Evolutionary conservation across 2,113 vertebrate species (phyloP), one percentile per base, ranked within the genome.

Genomic region (Scomber scombrus): DNA sequence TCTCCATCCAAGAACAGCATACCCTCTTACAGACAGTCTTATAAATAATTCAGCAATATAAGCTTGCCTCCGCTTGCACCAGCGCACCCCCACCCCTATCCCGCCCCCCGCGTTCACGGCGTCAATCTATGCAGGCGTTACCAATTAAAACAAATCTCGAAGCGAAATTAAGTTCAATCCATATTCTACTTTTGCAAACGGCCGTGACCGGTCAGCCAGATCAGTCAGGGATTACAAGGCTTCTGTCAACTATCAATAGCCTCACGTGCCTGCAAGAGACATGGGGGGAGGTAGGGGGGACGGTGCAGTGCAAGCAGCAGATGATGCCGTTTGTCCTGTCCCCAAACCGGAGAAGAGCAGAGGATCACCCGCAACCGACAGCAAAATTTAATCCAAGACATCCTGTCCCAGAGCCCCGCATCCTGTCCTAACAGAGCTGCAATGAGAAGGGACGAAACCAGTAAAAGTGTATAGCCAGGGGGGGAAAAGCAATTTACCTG

Each of bases 41-140:
- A 92, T 94, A 89, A 93, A 95, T 94, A 93, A 95, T 95, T 94
- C 92, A 95, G 71, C 73, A 81, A 85, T 86, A 87, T 87, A 90
- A 87, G 90, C 91, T 91, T 84, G 90, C 84, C 87, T 91, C 74
- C 79, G 89, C 87, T 72, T 29, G 83, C 86, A 31, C 72, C 3
- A 78, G 4, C 67, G 9, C 56, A 45, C 13, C 14, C 21, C 10
- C 70, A 18, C 46, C 16, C 31, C 9, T 15, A 7, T 11, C n/a
- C 65, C 8, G 19, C 2, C 14, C 18, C 15, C 11, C 29, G 11
- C 19, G 31, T 56, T 67, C 57, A 29, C 54, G 83, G 80, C 79
- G 40, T 81, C 88, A 82, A 80, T 85, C 70, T 80, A 40, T 31
- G 70, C 65, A 54, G 69, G 73, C 68, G 83, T 80, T 51, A 78